Evolutionary conservation across 2,797 vertebrate species (phyloP).

Genomic region (Sphenopsis melanotis): DNA sequence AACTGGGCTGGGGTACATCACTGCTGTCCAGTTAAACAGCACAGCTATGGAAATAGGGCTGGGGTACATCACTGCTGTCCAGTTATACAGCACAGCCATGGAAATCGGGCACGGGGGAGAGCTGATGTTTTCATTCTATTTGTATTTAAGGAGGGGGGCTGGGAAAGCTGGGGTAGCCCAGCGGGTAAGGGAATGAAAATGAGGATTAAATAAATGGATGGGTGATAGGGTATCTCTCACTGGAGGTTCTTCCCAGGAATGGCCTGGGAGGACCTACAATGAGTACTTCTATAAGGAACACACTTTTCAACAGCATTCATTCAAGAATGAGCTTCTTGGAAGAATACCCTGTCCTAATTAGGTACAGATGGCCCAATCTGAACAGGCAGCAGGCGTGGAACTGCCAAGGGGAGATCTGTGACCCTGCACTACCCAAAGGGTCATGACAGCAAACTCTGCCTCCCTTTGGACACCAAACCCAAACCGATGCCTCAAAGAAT

Average conservation of each 20-base stretch:
- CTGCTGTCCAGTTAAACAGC: too few relatives aligned
- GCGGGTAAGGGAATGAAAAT: fast-evolving
- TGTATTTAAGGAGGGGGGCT: background rate
- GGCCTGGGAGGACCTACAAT: background rate
- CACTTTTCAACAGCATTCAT: background rate
- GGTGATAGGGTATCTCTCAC: fast-evolving
- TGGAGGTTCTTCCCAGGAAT: fast-evolving
- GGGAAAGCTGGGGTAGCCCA: background rate
- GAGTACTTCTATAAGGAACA: background rate
- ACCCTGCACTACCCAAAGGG: background rate
- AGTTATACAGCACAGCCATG: too few relatives aligned
- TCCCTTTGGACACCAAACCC: background rate
- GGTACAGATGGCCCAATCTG: background rate
- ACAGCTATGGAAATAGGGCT: too few relatives aligned
- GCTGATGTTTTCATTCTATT: background rate
- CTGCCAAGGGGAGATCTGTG: background rate
- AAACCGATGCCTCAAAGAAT: fast-evolving
- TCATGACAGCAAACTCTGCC: background rate
- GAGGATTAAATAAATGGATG: fast-evolving
- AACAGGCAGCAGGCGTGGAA: background rate
- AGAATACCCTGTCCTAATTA: conserved; percentile 26
- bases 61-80: conserved; percentile 74
- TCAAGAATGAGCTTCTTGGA: background rate
- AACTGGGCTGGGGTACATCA: too few relatives aligned
- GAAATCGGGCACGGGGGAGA: too few relatives aligned